Evolutionary conservation across 2,888 invertebrate genomes (phyloP).

Genomic region (Nomada fabriciana): DNA sequence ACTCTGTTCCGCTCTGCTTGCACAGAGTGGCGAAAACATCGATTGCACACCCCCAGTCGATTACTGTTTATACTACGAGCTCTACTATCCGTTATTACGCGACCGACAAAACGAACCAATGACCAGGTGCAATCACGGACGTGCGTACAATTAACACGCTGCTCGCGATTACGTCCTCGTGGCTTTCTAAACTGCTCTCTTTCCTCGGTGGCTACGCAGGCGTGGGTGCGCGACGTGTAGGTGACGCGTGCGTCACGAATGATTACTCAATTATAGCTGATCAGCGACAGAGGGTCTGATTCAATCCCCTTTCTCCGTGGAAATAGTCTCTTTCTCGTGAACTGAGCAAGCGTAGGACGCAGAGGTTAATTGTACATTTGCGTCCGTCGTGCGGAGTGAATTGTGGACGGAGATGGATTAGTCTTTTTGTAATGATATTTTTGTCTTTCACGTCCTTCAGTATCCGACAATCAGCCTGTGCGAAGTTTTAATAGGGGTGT

Average conservation of each 20-base stretch:
- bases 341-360: conserved; percentile 40
- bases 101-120: conserved; percentile 49
- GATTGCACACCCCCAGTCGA: conserved; percentile 10
- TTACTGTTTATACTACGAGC: not conserved
- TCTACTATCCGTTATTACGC: conserved; percentile 44
- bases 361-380: conserved; percentile 50
- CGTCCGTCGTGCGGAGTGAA: conserved; percentile 7
- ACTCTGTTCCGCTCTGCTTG: conserved; percentile 61
- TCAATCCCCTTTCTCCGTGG: conserved; percentile 53
- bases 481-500: no score
- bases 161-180: conserved; percentile 46
- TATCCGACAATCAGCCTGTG: not conserved
- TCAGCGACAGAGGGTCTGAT: conserved; percentile 45
- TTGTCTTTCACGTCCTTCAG: not conserved
- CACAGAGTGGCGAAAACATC: conserved; percentile 54
- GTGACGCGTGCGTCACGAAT: conserved; percentile 38
- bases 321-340: conserved; percentile 29
- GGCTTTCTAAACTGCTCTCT: conserved; percentile 43
- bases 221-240: conserved; percentile 26
- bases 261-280: conserved; percentile 58
- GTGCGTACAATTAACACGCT: conserved; percentile 53
- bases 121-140: conserved; percentile 53
- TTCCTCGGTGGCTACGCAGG: not conserved
- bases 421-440: conserved; percentile 14
- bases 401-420: conserved; percentile 8